Base-by-base conservation (phyloP, 2,797 vertebrate species). In the Chlorospingus semifuscus region DNA sequence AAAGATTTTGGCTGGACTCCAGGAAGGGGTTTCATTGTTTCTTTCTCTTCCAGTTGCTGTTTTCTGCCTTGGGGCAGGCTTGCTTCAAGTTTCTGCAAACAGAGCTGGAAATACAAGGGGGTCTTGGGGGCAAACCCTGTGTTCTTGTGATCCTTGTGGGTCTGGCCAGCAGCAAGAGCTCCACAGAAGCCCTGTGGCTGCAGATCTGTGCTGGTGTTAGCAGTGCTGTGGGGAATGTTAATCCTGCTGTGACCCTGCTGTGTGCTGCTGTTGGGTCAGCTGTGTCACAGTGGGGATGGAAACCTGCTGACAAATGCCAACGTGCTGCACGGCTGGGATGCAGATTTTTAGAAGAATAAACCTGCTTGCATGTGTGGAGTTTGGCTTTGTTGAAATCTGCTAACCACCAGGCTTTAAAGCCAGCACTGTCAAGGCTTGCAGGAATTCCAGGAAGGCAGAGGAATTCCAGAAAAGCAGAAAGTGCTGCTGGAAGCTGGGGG, bases 341-440 rank as follows among this genome's bases (percentile, higher is more conserved):
- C 83, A 71, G 70, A 12, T 70, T 83, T 91, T 88, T 17, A 74
- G 85, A 91, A 93, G 92, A 91, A 94, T 87, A 55, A 91, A 70
- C 56, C 65, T 46, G 83, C 83, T 83, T 53, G 74, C 52, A 55
- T 20, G 27, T 37, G 84, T 72, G 0, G 0, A 46, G 77, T 32
- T 81, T 36, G 85, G 70, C 85, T 82, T 97, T 95, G 95, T 91
- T 82, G 80, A 57, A 93, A 88, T 92, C 50, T 91, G 93, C 89
- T 64, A 90, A 92, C 44, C 1, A 2, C 32, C 30, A 1, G 29
- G 46, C 53, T 82, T 82, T 92, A 60, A 77, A 49, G 19, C 18
- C 37, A 1, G 65, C 0, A 1, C 11, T 87, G 61, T 39, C 46
- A 32, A 63, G 41, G 87, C 39, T 75, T 71, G 65, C 64, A 61